A percentile compares a stretch with the other conserved stretches of the same genome.
Evolutionary conservation across 2,888 invertebrate species (phyloP).

Genomic region (Noctua janthe): DNA sequence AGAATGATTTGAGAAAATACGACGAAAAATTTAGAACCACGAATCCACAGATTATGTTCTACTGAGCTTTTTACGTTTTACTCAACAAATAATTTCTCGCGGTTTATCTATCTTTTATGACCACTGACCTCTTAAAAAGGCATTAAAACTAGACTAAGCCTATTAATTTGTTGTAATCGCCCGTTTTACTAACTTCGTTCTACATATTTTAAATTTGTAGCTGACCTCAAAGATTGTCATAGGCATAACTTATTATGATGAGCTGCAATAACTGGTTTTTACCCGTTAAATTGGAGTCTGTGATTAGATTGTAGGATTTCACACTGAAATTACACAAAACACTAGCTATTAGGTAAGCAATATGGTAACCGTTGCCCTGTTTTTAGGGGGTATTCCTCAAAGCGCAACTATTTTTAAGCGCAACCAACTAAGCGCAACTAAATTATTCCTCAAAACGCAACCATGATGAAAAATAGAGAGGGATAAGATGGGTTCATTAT

Average conservation of each 20-base stretch:
- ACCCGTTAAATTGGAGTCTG: conserved; percentile 23
- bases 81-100: not conserved
- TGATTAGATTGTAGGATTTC: not conserved
- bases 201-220: conserved; percentile 38
- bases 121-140: conserved; percentile 12
- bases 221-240: conserved; percentile 42
- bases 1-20: not conserved
- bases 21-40: too few species aligned
- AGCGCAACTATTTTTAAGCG: too few species aligned
- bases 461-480: too few species aligned
- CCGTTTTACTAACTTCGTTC: conserved; percentile 25
- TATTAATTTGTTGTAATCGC: conserved; percentile 8
- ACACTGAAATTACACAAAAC: conserved; percentile 7
- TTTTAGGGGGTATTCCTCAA: not conserved
- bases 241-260: conserved; percentile 13
- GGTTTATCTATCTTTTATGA: conserved; percentile 15
- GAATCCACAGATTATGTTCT: too few species aligned
- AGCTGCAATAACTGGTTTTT: conserved; percentile 20
- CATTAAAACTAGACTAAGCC: not conserved
- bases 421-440: too few species aligned
- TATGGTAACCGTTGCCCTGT: not conserved
- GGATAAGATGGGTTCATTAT: too few species aligned
- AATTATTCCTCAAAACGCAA: too few species aligned
- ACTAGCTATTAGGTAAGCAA: not conserved
- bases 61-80: not conserved